phyloP scores from a whole-genome alignment of 1,140 invertebrate genomes.

The Alviniconcha marisindica region DNA sequence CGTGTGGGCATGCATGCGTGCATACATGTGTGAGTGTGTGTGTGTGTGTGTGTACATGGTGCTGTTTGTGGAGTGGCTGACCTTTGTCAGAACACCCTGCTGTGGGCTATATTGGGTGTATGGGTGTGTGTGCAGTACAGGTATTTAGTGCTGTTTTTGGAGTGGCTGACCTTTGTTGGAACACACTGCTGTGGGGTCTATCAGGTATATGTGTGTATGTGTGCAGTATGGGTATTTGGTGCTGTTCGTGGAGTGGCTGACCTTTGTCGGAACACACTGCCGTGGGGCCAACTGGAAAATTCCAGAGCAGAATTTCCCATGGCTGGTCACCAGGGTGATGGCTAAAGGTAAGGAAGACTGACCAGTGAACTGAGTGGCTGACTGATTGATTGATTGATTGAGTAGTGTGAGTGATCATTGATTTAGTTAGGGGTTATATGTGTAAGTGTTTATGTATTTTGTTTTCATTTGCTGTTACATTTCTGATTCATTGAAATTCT shows the following conservation, averaged over 20 bases:
- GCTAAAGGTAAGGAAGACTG: constrained; percentile 56
- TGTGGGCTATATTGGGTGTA: constrained; percentile 53
- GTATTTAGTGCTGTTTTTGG: constrained; percentile 42
- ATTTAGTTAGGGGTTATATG: not conserved
- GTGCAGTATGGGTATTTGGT: constrained; percentile 68
- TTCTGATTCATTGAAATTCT: not conserved
- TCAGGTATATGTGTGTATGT: constrained; percentile 29
- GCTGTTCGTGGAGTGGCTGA: constrained; percentile 66
- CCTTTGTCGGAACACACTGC: constrained; percentile 65
- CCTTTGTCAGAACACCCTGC: constrained; percentile 65
- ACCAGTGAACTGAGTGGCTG: not conserved
- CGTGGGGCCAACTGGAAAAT: constrained; percentile 65
- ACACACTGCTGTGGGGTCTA: constrained; percentile 63
- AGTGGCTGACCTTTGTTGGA: constrained; percentile 69
- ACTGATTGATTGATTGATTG: not conserved
- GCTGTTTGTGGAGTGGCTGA: constrained; percentile 64
- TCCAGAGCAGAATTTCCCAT: constrained; percentile 63
- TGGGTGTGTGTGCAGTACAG: constrained; percentile 18
- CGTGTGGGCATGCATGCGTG: not conserved
- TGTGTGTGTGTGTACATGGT: not conserved
- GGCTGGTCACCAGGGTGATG: constrained; percentile 66
- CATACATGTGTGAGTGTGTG: not conserved
- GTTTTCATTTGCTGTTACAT: not conserved
- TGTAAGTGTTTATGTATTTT: not conserved
- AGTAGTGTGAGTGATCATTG: not conserved